These are phyloP conservation scores for Eristalis intricaria DNA, from an alignment of 2,888 invertebrate species.

Conservation along the genomic window DNA sequence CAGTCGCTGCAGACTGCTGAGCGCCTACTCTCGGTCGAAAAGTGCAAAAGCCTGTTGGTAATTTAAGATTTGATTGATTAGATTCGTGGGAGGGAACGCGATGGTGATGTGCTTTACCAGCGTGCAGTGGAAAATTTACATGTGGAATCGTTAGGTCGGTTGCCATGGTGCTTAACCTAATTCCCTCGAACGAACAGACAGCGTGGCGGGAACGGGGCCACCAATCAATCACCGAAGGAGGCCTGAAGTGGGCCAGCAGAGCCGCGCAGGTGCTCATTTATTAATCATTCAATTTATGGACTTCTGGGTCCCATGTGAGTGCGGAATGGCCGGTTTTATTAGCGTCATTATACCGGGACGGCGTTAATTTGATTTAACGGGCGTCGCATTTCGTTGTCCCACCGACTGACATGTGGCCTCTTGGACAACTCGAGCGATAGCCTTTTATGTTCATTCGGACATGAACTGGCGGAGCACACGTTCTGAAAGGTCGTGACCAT, in stretches of 20 bases:
- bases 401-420: too few relatives aligned
- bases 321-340: not conserved
- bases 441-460: too few relatives aligned
- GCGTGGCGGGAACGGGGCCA: not conserved
- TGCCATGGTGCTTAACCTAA: constrained; percentile 39
- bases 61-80: constrained; percentile 40
- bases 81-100: not conserved
- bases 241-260: not conserved
- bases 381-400: not conserved
- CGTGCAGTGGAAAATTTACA: constrained; percentile 11
- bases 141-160: constrained; percentile 39
- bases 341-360: constrained; percentile 8
- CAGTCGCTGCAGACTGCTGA: not conserved
- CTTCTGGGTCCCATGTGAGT: not conserved
- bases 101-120: not conserved
- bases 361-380: constrained; percentile 27
- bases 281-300: constrained; percentile 39
- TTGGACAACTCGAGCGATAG: too few relatives aligned
- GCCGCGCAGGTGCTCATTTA: constrained; percentile 11
- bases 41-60: constrained; percentile 37
- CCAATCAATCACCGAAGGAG: not conserved
- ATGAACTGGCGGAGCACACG: too few relatives aligned
- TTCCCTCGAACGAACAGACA: not conserved
- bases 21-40: constrained; percentile 5
- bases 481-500: too few relatives aligned